A percentile compares a stretch with the other conserved stretches of the same genome.
phyloP scores from a whole-genome alignment of 2,113 vertebrate species.

The Sander vitreus region DNA sequence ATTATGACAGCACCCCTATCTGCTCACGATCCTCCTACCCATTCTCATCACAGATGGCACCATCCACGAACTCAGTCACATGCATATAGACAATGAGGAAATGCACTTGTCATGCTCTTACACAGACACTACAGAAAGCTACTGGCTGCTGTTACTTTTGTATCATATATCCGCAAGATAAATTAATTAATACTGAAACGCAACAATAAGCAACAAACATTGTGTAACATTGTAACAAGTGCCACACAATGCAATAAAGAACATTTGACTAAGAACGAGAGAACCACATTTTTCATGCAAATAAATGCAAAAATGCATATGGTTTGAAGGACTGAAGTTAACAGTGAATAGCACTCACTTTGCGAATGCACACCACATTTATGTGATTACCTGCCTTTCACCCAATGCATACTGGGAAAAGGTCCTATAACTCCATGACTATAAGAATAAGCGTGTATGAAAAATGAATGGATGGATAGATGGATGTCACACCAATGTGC shows the following conservation, averaged over 20 bases:
- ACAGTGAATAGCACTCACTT: neutral
- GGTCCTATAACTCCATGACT: neutral
- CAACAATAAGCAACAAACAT: neutral
- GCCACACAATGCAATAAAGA: neutral
- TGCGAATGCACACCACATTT: neutral
- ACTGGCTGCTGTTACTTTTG: neutral
- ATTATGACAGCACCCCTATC: constrained; percentile 43
- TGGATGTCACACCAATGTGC: neutral
- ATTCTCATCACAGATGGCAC: constrained; percentile 22
- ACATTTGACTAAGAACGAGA: neutral
- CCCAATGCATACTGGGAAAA: neutral
- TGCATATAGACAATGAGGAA: neutral
- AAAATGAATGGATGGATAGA: neutral
- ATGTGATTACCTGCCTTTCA: neutral
- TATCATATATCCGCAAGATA: neutral
- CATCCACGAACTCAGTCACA: neutral
- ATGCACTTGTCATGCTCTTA: neutral
- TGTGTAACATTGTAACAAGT: neutral
- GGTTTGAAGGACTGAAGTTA: neutral
- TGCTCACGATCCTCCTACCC: neutral
- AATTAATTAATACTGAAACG: neutral
- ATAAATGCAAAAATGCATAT: neutral
- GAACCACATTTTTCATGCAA: neutral
- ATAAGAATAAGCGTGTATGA: neutral
- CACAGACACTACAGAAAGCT: neutral